Percentiles rank a stretch among this genome's conserved stretches.
phyloP scores from a whole-genome alignment of 2,113 vertebrate species.

The Solea senegalensis region DNA sequence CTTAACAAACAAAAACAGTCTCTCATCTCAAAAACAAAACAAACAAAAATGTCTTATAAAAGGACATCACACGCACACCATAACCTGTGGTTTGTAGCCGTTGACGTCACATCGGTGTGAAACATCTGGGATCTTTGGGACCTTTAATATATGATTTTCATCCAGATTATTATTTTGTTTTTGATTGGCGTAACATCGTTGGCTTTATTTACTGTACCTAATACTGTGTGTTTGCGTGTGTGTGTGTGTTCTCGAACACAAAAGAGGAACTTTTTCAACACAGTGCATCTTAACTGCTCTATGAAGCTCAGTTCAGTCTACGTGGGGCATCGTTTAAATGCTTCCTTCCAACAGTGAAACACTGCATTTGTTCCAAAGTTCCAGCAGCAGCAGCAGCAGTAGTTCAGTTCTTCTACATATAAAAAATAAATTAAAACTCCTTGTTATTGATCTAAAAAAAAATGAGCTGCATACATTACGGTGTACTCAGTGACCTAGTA shows the following conservation, averaged over 20 bases:
- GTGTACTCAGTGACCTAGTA: conserved; percentile 24
- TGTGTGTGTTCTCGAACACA: conserved; percentile 20
- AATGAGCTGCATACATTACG: conserved; percentile 33
- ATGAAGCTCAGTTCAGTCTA: conserved; percentile 33
- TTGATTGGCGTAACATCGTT: conserved; percentile 7
- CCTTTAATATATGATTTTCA: too few species aligned
- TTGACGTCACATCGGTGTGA: conserved; percentile 47
- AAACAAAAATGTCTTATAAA: not conserved
- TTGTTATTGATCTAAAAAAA: conserved; percentile 44
- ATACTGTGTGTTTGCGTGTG: not conserved
- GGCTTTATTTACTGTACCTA: conserved; percentile 3
- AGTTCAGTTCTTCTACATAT: conserved; percentile 64
- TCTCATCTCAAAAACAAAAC: too few species aligned
- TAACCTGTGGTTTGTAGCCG: not conserved
- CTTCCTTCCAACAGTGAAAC: conserved; percentile 43
- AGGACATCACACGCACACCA: not conserved
- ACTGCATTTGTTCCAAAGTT: conserved; percentile 46
- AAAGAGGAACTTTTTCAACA: conserved; percentile 41
- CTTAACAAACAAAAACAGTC: not conserved
- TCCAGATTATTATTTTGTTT: not conserved
- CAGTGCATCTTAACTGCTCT: conserved; percentile 27
- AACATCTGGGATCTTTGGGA: conserved; percentile 7
- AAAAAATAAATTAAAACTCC: conserved; percentile 82
- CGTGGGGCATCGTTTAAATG: conserved; percentile 10
- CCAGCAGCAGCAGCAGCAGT: conserved; percentile 64